A percentile compares a stretch with the other conserved stretches of the same genome.
Conservation (phyloP, 2,888 invertebrate species). For the Peribatodes rhomboidaria region DNA sequence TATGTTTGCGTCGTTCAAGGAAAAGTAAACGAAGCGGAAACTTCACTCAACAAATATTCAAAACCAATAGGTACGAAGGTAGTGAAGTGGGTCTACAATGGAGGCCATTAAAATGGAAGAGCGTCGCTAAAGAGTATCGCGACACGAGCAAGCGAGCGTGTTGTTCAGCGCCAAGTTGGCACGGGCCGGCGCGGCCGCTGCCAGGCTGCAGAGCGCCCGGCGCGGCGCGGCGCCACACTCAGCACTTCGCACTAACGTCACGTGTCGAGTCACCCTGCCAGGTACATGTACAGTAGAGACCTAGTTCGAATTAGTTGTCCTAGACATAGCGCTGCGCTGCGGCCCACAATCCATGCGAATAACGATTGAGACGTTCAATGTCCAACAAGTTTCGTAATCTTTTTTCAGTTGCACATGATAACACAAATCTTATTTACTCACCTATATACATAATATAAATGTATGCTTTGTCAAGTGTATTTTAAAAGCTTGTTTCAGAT, state of each 20-base stretch:
- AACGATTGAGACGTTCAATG: no score
- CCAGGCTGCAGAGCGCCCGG: background rate
- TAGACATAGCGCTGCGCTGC: no score
- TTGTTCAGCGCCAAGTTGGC: constrained; percentile 28
- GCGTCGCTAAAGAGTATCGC: constrained; percentile 9
- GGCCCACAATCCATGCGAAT: no score
- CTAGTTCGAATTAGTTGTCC: no score
- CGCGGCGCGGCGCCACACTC: background rate
- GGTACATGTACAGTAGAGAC: no score
- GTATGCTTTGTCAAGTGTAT: background rate
- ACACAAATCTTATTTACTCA: no score
- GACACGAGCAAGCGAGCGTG: constrained; percentile 16
- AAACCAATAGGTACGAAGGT: background rate
- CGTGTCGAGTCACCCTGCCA: no score
- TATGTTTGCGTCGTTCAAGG: constrained; percentile 1
- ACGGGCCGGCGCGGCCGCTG: background rate
- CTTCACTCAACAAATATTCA: background rate
- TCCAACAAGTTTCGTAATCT: no score
- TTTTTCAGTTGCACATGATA: no score
- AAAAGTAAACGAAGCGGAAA: constrained; percentile 9
- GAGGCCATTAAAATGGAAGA: constrained; percentile 19
- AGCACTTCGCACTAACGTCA: no score
- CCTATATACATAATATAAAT: no score
- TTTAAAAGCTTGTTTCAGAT: constrained; percentile 20
- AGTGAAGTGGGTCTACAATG: background rate